phyloP scores from a whole-genome alignment of 2,888 invertebrate species.

The Dendrolimus pini region DNA sequence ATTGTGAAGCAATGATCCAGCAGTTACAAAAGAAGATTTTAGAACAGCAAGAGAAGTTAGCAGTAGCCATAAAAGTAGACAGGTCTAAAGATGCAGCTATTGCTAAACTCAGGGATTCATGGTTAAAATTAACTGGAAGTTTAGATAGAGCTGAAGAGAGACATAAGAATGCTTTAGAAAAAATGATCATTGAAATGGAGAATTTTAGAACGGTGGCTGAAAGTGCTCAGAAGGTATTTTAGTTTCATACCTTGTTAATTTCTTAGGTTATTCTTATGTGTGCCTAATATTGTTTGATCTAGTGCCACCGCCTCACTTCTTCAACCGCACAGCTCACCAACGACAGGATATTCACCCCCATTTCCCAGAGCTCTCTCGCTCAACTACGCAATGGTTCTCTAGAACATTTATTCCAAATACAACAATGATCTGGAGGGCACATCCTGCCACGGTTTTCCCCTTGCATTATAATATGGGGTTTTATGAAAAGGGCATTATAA shows the following conservation, averaged over 20 bases:
- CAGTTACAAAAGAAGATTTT: conserved; percentile 83
- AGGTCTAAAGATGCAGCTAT: conserved; percentile 84
- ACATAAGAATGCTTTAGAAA: conserved; percentile 60
- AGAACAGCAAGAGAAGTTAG: conserved; percentile 87
- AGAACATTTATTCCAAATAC: too few species aligned
- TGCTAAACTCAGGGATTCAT: conserved; percentile 78
- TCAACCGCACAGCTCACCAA: too few species aligned
- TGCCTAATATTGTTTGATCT: too few species aligned
- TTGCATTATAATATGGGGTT: too few species aligned
- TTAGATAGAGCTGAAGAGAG: conserved; percentile 65
- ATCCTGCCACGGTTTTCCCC: too few species aligned
- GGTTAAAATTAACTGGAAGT: conserved; percentile 68
- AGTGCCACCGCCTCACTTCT: too few species aligned
- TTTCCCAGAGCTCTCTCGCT: too few species aligned
- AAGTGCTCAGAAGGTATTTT: conserved; percentile 59
- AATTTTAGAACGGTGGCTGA: conserved; percentile 56
- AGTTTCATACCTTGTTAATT: not conserved
- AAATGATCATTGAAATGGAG: conserved; percentile 72
- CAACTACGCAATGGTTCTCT: too few species aligned
- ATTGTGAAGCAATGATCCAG: conserved; percentile 86
- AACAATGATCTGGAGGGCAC: too few species aligned
- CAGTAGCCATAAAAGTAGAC: conserved; percentile 87
- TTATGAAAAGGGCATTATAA: too few species aligned
- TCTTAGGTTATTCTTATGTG: too few species aligned
- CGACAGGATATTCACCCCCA: too few species aligned